These are phyloP conservation scores for Drosophila novamexicana DNA, from an alignment of 1,140 invertebrate genomes.

Conservation along the genomic window DNA sequence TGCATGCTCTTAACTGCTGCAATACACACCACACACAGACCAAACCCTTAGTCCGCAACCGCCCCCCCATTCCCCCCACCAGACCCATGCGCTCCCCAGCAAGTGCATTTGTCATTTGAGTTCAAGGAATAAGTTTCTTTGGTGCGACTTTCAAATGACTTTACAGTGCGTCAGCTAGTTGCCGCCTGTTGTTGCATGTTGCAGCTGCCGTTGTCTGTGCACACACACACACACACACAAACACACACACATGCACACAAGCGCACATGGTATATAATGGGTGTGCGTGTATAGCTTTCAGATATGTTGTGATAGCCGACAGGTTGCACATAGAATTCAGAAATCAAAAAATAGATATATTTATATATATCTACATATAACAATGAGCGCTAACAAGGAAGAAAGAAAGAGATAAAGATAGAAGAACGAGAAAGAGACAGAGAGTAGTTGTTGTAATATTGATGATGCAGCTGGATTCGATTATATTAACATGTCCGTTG, in stretches of 20 bases:
- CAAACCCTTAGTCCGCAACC: neutral
- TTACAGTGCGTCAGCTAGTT: constrained; percentile 36
- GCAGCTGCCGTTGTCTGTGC: constrained; percentile 13
- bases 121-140: constrained; percentile 28
- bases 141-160: constrained; percentile 52
- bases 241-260: constrained; percentile 12
- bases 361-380: constrained; percentile 1
- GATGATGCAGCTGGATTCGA: constrained; percentile 54
- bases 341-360: constrained; percentile 28
- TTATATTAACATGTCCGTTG: constrained; percentile 64
- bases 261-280: neutral
- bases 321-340: constrained; percentile 30
- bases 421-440: neutral
- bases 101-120: constrained; percentile 10
- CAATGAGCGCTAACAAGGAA: neutral
- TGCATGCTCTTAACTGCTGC: no score
- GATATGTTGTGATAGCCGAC: constrained; percentile 35
- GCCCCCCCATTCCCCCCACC: neutral
- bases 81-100: neutral
- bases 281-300: constrained; percentile 12
- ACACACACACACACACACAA: constrained; percentile 6
- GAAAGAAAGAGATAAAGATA: neutral
- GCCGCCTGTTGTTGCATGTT: constrained; percentile 16
- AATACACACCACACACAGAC: no score
- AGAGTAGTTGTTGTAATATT: constrained; percentile 38